Base-by-base conservation (phyloP, 2,888 invertebrate genomes). In the Leucania comma region DNA sequence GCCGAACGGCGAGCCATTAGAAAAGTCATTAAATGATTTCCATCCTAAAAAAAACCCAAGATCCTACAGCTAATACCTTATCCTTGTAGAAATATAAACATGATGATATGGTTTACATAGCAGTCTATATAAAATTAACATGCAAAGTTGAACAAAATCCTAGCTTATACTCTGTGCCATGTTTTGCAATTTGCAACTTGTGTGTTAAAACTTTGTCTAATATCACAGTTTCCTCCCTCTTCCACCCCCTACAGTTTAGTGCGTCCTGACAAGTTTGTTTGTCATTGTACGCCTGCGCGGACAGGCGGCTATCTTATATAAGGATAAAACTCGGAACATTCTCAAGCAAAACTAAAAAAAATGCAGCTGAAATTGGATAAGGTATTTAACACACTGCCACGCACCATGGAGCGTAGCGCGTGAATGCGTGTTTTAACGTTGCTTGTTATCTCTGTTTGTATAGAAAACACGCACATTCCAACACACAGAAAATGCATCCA, bases 111-210 rank as follows among this genome's bases (percentile, higher is more conserved):
- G 5, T 38, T 20, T 24, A 20, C 9, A 17, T 24, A 24, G 5
- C 35, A 50, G 12, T 32, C 24, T 32, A 35, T 22, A 46, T 17
- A 53, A 57, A 58, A 53, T 70, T 26, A 50, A 56, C 60, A 42
- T 32, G 14, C 22, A 50, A 78, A 71, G 51, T 58, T 51, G 12
- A 50, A 54, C 50, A 60, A 48, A 58, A 50, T 26, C 17, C 53
- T 38, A 9, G 56, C 24, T 14, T 48, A 46, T 80, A 48, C 61
- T 51, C 26, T 17, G 26, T 9, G 58, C 58, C 38, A 59, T 50
- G 62, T 76, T 59, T 67, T 66, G 81, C 80, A 76, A 76, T 76
- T 76, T 75, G 54, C 65, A 80, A 80, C 54, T 76, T 76, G 58
- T 56, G 46, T 75, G 66, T 75, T 66, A 63, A 75, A 76, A 76